A percentile compares a stretch with the other conserved stretches of the same genome.
phyloP scores from a whole-genome alignment of 2,113 vertebrate species.

The Isurus oxyrinchus region DNA sequence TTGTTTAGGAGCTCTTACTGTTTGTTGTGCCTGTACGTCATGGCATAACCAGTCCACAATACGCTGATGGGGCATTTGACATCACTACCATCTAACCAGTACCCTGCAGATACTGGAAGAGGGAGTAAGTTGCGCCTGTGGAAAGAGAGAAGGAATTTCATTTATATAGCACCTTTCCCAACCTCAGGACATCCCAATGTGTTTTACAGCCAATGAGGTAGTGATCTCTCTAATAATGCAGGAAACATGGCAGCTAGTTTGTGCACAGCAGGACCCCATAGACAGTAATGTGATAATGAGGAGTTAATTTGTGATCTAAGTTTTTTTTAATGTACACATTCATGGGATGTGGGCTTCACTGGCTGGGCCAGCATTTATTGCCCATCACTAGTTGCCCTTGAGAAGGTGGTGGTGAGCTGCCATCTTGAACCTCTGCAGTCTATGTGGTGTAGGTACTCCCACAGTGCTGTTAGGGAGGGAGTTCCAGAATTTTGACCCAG shows the following conservation, averaged over 20 bases:
- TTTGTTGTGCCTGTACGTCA: too few relatives aligned
- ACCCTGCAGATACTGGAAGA: not conserved
- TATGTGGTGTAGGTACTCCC: too few relatives aligned
- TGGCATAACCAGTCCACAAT: not conserved
- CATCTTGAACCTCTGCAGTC: too few relatives aligned
- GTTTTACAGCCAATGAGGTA: not conserved
- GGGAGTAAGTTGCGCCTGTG: not conserved
- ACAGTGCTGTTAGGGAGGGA: too few relatives aligned
- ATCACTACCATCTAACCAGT: not conserved
- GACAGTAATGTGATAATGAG: not conserved
- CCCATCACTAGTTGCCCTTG: too few relatives aligned
- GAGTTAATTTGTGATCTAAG: not conserved
- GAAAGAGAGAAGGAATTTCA: not conserved
- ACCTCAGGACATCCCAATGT: not conserved
- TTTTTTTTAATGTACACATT: too few relatives aligned
- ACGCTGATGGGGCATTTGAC: not conserved
- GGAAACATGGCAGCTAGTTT: not conserved
- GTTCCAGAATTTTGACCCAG: too few relatives aligned
- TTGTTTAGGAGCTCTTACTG: not conserved
- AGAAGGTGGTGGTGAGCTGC: too few relatives aligned
- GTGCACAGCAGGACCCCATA: not conserved
- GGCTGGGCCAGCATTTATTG: too few relatives aligned
- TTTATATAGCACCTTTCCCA: not conserved
- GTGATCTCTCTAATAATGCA: not conserved
- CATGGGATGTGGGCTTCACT: too few relatives aligned